phyloP scores from a whole-genome alignment of 2,797 vertebrate genomes.

The Bradypodion ventrale region DNA sequence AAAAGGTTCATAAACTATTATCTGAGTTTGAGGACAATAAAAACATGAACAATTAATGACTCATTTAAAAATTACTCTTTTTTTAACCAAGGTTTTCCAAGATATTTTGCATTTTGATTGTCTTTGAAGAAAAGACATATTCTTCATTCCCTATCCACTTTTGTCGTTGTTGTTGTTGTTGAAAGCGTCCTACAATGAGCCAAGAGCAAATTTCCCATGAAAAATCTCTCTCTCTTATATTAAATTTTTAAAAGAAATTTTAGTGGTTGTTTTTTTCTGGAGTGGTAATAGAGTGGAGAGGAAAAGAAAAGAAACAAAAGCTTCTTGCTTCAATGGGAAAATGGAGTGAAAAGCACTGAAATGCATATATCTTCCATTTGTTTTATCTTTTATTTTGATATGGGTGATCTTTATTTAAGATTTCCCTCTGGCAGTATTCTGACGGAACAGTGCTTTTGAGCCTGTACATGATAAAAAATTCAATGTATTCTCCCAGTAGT shows the following conservation, averaged over 20 bases:
- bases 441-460: slow-evolving; percentile 6
- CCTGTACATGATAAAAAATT: background rate
- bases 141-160: slow-evolving; percentile 35
- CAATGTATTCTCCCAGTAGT: background rate
- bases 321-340: background rate
- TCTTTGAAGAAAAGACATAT: slow-evolving; percentile 20
- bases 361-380: background rate
- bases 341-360: background rate
- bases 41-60: slow-evolving; percentile 41
- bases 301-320: background rate
- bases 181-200: slow-evolving; percentile 48
- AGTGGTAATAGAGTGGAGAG: background rate
- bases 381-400: slow-evolving; percentile 36
- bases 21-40: slow-evolving; percentile 39
- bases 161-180: no score
- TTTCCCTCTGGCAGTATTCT: background rate
- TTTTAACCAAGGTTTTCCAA: slow-evolving; percentile 29
- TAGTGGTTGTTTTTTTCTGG: background rate
- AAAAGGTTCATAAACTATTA: slow-evolving; percentile 26
- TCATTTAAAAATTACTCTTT: slow-evolving; percentile 43
- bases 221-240: slow-evolving; percentile 41
- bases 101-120: slow-evolving; percentile 46
- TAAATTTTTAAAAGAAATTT: slow-evolving; percentile 26
- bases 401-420: slow-evolving; percentile 10
- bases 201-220: slow-evolving; percentile 48